Evolutionary conservation across 2,888 invertebrate genomes (phyloP), one percentile per base, ranked within the genome.

Genomic region (Odontocolon sp.): DNA sequence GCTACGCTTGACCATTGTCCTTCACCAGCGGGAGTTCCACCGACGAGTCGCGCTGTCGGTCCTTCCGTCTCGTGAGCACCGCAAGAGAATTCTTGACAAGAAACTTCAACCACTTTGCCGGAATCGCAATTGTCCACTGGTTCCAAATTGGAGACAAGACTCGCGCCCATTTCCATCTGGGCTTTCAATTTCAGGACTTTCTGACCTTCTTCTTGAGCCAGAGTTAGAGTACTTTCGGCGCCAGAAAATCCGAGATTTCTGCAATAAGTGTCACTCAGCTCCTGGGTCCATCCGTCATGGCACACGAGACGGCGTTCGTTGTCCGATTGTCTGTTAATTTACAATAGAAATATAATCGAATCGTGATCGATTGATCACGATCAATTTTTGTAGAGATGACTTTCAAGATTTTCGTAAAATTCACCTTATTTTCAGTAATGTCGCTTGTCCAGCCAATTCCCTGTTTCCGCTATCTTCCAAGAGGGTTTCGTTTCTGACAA

Each of bases 1-100:
- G 92, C 92, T 0, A 94, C 90, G 61, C 92, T 93, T 0, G 93
- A 92, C 93, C 92, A 93, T 84, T 93, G 92, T 2, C 91, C 91
- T 71, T 91, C 90, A 5, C 91, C 90, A 2, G 91, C 91, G 50
- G 89, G 89, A 52, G 91, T 91, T 2, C 92, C 92, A 38, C 92
- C 92, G 2, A 91, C 91, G 36, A 92, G 90, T 79, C 92, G 86
- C 1, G 92, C 92, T 0, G 91, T 87, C 5, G 85, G 87, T 36
- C 86, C 87, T 23, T 86, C 88, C 26, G 83, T 84, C 21, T 87
- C 85, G 28, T 87, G 85, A n/a, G 86, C 83, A 23, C 88, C 89
- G 64, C 90, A 90, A 1, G 86, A 82, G 31, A 91, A 93, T 81
- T 93, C 92, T 81, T 92, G 91, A 84, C 93, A 94, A n/a, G 91